phyloP scores from a whole-genome alignment of 2,113 vertebrate species.

The Heterocephalus glaber region DNA sequence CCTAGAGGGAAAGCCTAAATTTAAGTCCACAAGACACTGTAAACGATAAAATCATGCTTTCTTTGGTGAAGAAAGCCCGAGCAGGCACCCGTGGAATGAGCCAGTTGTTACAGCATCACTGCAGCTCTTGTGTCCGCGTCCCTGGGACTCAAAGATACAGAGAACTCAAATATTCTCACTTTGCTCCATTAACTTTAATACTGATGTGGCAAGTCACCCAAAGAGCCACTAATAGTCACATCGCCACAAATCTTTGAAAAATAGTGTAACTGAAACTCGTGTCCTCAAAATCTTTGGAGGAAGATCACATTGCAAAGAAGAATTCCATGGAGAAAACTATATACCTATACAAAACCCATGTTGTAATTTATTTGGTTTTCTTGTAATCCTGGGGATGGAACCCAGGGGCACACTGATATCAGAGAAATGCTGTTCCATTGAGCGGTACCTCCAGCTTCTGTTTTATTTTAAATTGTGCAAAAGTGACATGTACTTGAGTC shows the following conservation, averaged over 20 bases:
- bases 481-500: background rate
- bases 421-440: background rate
- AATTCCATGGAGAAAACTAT: background rate
- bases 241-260: background rate
- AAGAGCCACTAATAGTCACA: background rate
- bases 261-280: background rate
- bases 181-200: background rate
- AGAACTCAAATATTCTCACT: background rate
- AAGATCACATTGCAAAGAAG: slow-evolving; percentile 25
- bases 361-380: background rate
- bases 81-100: background rate
- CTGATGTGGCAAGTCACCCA: background rate
- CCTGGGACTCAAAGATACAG: background rate
- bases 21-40: background rate
- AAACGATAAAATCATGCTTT: background rate
- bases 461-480: background rate
- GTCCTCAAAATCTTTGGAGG: slow-evolving; percentile 20
- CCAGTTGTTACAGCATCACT: background rate
- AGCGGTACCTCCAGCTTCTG: background rate
- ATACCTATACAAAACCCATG: background rate
- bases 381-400: background rate
- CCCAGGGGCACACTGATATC: background rate
- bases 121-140: background rate
- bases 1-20: background rate
- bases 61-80: background rate